A percentile compares a stretch with the other conserved stretches of the same genome.
phyloP scores from a whole-genome alignment of 2,888 invertebrate species.

The Callyntrura guangdongensis region DNA sequence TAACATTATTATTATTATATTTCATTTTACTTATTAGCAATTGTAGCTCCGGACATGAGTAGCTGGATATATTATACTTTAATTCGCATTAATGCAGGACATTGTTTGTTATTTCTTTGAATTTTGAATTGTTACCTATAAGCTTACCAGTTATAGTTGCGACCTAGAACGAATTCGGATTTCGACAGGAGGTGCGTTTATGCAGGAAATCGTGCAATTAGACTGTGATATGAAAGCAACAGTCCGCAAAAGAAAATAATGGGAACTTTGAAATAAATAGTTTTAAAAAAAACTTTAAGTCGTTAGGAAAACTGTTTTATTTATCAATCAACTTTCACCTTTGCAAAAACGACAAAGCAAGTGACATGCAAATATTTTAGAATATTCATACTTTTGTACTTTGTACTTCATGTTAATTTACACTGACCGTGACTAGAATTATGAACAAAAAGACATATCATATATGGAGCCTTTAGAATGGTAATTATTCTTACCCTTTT shows the following conservation, averaged over 20 bases:
- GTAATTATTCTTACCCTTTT: neutral
- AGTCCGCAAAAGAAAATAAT: neutral
- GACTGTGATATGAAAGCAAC: conserved; percentile 33
- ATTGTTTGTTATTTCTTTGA: no score
- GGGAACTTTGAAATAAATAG: neutral
- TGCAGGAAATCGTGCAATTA: conserved; percentile 23
- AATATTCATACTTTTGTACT: no score
- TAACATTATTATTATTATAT: neutral
- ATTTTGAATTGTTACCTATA: no score
- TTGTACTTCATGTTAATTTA: neutral
- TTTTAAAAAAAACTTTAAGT: neutral
- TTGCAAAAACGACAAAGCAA: no score
- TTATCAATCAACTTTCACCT: no score
- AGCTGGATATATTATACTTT: no score
- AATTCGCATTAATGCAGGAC: no score
- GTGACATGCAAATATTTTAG: no score
- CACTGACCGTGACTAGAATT: neutral
- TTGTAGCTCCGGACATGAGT: neutral
- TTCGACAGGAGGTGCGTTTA: neutral
- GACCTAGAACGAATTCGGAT: no score
- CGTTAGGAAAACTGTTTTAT: no score
- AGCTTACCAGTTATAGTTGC: no score
- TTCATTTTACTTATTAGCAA: neutral
- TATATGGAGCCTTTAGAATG: neutral
- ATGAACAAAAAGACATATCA: neutral